phyloP scores from a whole-genome alignment of 2,113 vertebrate species.

The Rattus norvegicus region DNA sequence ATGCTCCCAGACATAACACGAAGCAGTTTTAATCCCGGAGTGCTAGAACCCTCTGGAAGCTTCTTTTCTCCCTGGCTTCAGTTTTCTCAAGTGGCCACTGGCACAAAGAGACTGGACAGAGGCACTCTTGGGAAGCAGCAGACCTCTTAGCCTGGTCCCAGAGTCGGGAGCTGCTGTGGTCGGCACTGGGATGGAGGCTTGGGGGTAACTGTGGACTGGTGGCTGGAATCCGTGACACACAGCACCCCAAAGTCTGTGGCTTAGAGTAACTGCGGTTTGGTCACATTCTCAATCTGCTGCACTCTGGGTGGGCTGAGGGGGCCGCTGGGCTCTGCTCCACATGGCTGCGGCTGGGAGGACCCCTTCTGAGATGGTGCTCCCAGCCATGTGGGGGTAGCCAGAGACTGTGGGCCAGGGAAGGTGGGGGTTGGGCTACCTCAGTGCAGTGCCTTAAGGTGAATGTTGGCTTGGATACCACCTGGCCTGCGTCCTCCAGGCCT shows the following conservation, averaged over 20 bases:
- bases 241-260: background rate
- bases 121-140: background rate
- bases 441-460: background rate
- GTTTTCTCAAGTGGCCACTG: background rate
- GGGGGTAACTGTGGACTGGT: background rate
- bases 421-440: background rate
- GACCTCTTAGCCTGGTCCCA: background rate
- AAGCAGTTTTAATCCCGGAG: rapidly evolving
- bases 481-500: background rate
- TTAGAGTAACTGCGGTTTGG: too few relatives aligned
- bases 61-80: rapidly evolving
- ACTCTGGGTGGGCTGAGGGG: background rate
- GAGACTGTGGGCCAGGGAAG: background rate
- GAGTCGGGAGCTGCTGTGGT: background rate
- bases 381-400: background rate
- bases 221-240: background rate
- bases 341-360: background rate
- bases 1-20: background rate
- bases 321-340: background rate
- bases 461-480: background rate
- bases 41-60: background rate
- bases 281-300: too few relatives aligned
- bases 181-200: background rate
- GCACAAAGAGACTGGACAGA: rapidly evolving
- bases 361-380: background rate